Percentiles rank a stretch among this genome's conserved stretches.
phyloP scores from a whole-genome alignment of 2,888 invertebrate genomes.

The Calephelis perditalis region DNA sequence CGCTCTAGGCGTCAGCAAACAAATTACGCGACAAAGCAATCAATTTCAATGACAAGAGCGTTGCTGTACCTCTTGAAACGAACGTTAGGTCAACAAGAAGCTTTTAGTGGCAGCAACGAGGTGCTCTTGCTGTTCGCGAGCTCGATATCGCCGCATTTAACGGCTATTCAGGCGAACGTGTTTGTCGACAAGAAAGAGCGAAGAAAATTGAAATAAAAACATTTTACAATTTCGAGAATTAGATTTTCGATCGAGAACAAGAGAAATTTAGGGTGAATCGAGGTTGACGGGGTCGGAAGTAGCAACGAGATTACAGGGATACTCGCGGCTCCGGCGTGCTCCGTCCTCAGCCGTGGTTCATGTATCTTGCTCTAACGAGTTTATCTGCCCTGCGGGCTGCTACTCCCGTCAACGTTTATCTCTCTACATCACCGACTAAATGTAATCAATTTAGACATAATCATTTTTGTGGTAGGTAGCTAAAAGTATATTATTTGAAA shows the following conservation, averaged over 20 bases:
- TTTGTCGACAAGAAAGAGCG: conserved; percentile 39
- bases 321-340: conserved; percentile 52
- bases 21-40: conserved; percentile 78
- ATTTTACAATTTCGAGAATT: conserved; percentile 57
- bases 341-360: conserved; percentile 44
- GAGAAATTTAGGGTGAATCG: conserved; percentile 67
- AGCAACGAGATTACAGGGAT: conserved; percentile 70
- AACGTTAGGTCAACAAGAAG: conserved; percentile 75
- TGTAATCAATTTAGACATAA: conserved; percentile 52
- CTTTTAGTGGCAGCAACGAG: conserved; percentile 64
- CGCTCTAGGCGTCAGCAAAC: conserved; percentile 60
- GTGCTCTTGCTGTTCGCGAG: conserved; percentile 50
- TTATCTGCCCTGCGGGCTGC: conserved; percentile 75
- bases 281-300: conserved; percentile 61
- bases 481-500: background rate
- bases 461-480: conserved; percentile 28
- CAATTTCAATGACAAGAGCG: conserved; percentile 73
- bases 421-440: conserved; percentile 58
- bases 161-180: conserved; percentile 44
- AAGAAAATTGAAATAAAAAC: conserved; percentile 51
- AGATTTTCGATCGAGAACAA: conserved; percentile 67
- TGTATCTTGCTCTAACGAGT: conserved; percentile 71
- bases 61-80: conserved; percentile 65
- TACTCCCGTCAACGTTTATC: conserved; percentile 42
- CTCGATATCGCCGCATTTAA: conserved; percentile 48